phyloP scores from a whole-genome alignment of 1,140 invertebrate genomes.

The Caenorhabditis tropicalis region DNA sequence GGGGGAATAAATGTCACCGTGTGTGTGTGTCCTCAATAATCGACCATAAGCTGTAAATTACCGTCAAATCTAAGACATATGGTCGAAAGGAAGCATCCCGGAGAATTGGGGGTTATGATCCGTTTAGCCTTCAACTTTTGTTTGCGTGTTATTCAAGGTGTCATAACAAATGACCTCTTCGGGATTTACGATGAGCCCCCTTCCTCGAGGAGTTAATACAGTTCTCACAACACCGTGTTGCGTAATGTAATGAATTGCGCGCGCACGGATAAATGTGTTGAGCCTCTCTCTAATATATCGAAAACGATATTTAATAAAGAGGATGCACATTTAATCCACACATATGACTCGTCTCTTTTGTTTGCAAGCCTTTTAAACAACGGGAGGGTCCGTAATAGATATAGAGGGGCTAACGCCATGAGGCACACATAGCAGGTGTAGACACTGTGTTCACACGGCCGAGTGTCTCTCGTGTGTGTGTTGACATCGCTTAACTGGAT shows the following conservation, averaged over 20 bases:
- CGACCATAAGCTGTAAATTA: conserved; percentile 40
- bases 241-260: conserved; percentile 18
- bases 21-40: not conserved
- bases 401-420: too few species aligned
- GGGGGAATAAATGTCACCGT: not conserved
- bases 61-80: not conserved
- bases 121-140: not conserved
- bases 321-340: not conserved
- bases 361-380: conserved; percentile 25
- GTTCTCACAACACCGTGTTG: conserved; percentile 3
- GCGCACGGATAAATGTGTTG: conserved; percentile 12
- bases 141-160: too few species aligned
- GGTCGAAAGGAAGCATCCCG: not conserved
- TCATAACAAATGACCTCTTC: conserved; percentile 19
- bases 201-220: not conserved
- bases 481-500: conserved; percentile 44
- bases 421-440: conserved; percentile 34
- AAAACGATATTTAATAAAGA: conserved; percentile 5
- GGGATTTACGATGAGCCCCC: not conserved
- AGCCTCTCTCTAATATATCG: not conserved
- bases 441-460: conserved; percentile 34
- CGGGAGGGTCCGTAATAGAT: conserved; percentile 25
- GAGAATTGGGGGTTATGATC: not conserved
- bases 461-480: conserved; percentile 2
- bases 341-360: not conserved